Evolutionary conservation across 2,113 vertebrate genomes (phyloP), one percentile per base, ranked within the genome.

Genomic region (Petrocephalus microphthalmus): DNA sequence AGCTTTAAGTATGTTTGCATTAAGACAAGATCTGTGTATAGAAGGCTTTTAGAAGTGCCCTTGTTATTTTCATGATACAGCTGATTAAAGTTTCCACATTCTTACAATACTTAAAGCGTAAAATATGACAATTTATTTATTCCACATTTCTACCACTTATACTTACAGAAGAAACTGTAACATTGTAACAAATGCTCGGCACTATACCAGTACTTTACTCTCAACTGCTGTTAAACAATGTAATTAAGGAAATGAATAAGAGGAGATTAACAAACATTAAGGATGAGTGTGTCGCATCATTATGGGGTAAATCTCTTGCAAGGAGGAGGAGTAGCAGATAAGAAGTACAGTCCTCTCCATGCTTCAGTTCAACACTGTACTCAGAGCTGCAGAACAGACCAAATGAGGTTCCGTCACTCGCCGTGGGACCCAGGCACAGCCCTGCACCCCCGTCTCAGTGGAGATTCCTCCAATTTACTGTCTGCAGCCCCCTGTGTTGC

Each of bases 361-460:
- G 90, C 89, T 56, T 90, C 84, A 89, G 87, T 90, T 90, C 88
- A 94, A 88, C 90, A 91, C 90, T 87, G 91, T 84, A 91, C 91
- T 93, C 90, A 89, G 84, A 90, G 90, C 85, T 20, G n/a, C 45
- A 19, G 13, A 37, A 74, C 67, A 15, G 29, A 33, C 2, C 57
- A 1, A 87, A 64, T 92, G 87, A 92, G 83, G 87, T 56, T 89
- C 13, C 29, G 33, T 74, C 29, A 74, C 29, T 74, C 29, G 11
- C 25, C 8, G 11, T 29, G n/a, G 11, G 25, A 71, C 25, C 15
- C 64, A 60, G n/a, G 57, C 7, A 60, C 57, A 51, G 33, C 22
- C 42, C 53, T 20, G 29, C 82, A 82, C 22, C 71, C 45, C 64
- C 25, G 67, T 74, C 25, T 22, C 52, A 82, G 15, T 15, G 6